A percentile compares a stretch with the other conserved stretches of the same genome.
These are phyloP conservation scores for Phoronis australis DNA, from an alignment of 2,888 invertebrate genomes.

Conservation along the genomic window DNA sequence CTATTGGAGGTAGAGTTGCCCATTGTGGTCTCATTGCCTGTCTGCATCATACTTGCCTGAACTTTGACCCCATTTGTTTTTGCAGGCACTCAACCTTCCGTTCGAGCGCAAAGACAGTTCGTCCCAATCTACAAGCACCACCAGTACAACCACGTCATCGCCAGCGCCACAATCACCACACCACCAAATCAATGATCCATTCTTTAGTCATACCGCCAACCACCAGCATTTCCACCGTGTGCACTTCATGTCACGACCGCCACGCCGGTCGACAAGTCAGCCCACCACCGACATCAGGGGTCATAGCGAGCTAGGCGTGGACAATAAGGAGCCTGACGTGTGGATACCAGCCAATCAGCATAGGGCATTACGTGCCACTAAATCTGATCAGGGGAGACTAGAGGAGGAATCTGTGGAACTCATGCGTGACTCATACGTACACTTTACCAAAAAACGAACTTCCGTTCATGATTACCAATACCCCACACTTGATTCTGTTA, in stretches of 20 bases:
- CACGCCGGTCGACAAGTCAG: constrained; percentile 20
- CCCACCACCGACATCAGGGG: constrained; percentile 26
- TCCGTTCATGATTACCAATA: constrained; percentile 84
- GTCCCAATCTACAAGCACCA: constrained; percentile 48
- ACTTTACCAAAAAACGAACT: constrained; percentile 59
- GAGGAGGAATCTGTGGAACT: not conserved
- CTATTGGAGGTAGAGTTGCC: not conserved
- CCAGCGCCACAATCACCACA: constrained; percentile 39
- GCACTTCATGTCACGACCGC: constrained; percentile 59
- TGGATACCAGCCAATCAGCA: constrained; percentile 36
- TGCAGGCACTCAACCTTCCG: constrained; percentile 80
- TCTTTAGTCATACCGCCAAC: constrained; percentile 35
- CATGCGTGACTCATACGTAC: constrained; percentile 62
- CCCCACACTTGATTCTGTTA: constrained; percentile 61
- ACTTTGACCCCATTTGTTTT: constrained; percentile 18
- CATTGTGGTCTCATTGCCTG: not conserved
- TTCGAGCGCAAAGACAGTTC: constrained; percentile 63
- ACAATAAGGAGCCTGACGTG: constrained; percentile 39
- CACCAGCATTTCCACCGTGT: constrained; percentile 58
- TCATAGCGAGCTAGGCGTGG: constrained; percentile 17
- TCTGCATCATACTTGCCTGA: constrained; percentile 1
- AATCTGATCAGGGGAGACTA: not conserved
- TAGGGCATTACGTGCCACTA: not conserved
- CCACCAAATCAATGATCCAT: constrained; percentile 22
- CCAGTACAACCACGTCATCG: constrained; percentile 47